Evolutionary conservation across 2,113 vertebrate species (phyloP).

Genomic region (Oreochromis tanganicae): DNA sequence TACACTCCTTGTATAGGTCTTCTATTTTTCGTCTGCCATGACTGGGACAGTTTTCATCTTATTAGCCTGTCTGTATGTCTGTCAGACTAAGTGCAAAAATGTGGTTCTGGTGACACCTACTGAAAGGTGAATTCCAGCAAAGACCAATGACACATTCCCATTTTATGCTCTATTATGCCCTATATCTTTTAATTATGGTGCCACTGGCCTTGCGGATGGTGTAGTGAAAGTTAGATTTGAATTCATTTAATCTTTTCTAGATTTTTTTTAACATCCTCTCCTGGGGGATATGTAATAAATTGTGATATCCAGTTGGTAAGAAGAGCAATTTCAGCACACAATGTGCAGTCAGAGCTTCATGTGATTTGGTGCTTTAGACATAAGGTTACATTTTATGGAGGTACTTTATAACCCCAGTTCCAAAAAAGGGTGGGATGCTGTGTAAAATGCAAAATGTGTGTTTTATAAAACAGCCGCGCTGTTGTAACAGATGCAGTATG

Average conservation of each 20-base stretch:
- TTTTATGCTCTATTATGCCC: background rate
- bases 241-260: slow-evolving; percentile 4
- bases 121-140: background rate
- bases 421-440: background rate
- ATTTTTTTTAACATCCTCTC: slow-evolving; percentile 7
- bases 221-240: background rate
- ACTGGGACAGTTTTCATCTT: background rate
- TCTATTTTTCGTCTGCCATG: background rate
- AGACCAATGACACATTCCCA: background rate
- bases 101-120: background rate
- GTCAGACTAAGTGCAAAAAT: background rate
- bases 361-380: background rate
- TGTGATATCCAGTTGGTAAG: slow-evolving; percentile 34
- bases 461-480: background rate
- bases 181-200: background rate
- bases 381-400: background rate
- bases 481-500: too few species aligned
- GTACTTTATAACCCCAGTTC: background rate
- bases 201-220: background rate
- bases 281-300: slow-evolving; percentile 35
- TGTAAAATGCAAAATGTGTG: background rate
- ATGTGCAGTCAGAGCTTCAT: slow-evolving; percentile 33
- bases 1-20: background rate
- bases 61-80: background rate
- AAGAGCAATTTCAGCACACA: slow-evolving; percentile 31